Evolutionary conservation across 2,888 invertebrate species (phyloP).

Genomic region (Drosophila mimica): DNA sequence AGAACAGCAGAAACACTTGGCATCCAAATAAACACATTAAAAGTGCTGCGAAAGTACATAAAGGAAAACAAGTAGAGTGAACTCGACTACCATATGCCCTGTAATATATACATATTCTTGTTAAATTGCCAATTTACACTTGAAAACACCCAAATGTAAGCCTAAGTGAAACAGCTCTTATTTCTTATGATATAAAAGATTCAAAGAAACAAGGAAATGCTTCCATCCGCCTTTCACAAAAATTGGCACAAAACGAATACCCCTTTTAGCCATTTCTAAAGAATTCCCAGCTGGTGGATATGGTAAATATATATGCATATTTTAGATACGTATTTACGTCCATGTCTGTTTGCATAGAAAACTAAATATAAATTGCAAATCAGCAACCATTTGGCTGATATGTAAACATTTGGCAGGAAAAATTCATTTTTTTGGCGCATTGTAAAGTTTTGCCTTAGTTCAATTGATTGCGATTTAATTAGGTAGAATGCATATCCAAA

Average conservation of each 20-base stretch:
- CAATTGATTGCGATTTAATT: background rate
- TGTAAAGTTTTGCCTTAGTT: slow-evolving; percentile 5
- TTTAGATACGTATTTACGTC: background rate
- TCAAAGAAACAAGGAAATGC: background rate
- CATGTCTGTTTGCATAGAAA: background rate
- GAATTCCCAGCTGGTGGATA: background rate
- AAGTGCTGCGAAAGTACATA: slow-evolving; percentile 13
- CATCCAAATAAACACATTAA: slow-evolving; percentile 34
- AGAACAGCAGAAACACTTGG: slow-evolving; percentile 11
- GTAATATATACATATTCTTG: background rate
- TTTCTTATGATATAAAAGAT: background rate
- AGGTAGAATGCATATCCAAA: background rate
- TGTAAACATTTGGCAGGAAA: slow-evolving; percentile 20
- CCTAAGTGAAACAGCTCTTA: background rate
- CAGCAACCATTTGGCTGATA: background rate
- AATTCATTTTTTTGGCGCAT: slow-evolving; percentile 6
- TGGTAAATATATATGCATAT: background rate
- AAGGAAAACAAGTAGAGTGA: background rate
- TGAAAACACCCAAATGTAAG: background rate
- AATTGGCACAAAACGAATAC: background rate
- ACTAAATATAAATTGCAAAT: slow-evolving; percentile 1
- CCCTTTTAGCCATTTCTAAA: background rate
- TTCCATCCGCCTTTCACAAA: background rate
- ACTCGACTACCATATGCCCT: background rate
- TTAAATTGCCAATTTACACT: background rate